Evolutionary conservation across 2,797 vertebrate species (phyloP).

Genomic region (Bucorvus abyssinicus): DNA sequence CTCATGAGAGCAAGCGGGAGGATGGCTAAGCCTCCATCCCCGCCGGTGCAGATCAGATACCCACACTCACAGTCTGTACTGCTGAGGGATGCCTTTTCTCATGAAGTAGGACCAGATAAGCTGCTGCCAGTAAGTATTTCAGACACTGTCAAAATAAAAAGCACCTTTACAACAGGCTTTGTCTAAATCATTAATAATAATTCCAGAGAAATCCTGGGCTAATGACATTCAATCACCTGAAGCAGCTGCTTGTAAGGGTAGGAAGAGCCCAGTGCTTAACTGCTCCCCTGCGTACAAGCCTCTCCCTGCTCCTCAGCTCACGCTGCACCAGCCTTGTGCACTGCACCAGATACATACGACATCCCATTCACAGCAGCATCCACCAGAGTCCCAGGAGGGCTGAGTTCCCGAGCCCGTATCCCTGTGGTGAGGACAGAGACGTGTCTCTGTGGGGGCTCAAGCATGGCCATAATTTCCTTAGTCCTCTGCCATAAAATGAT

Average conservation of each 20-base stretch:
- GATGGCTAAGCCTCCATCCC: background rate
- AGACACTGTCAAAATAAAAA: background rate
- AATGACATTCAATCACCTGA: background rate
- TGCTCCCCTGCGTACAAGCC: background rate
- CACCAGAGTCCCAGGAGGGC: background rate
- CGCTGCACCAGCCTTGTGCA: background rate
- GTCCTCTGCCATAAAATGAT: background rate
- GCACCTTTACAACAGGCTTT: background rate
- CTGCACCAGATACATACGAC: accelerated
- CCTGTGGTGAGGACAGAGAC: background rate
- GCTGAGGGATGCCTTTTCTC: background rate
- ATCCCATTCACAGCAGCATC: background rate
- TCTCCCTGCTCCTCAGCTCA: background rate
- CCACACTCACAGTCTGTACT: background rate
- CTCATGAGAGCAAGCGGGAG: background rate
- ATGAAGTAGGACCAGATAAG: background rate
- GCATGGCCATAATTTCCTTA: background rate
- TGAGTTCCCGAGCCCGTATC: background rate
- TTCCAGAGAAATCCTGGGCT: background rate
- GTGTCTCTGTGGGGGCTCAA: background rate
- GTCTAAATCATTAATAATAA: background rate
- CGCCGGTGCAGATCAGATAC: background rate
- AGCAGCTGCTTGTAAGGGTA: background rate
- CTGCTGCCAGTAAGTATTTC: background rate
- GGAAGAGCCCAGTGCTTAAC: background rate